A percentile compares a stretch with the other conserved stretches of the same genome.
Conservation (phyloP, 2,888 invertebrate genomes). For the Aplocera efformata region DNA sequence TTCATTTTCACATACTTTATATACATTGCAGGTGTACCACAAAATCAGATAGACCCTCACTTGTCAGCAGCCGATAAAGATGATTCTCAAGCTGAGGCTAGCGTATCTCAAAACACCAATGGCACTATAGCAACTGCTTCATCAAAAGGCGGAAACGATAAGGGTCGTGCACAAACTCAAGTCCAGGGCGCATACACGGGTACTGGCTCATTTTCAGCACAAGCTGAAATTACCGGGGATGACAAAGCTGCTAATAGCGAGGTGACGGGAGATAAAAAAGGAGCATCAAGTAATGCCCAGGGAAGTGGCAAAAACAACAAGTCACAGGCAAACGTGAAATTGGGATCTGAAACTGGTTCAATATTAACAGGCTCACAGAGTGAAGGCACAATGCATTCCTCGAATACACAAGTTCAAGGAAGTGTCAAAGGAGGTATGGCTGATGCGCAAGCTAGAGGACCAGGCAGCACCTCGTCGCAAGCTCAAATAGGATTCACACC, state of each 20-base stretch:
- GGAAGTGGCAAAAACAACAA: conserved; percentile 87
- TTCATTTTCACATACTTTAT: too few relatives aligned
- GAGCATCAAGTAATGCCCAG: conserved; percentile 88
- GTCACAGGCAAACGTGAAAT: conserved; percentile 88
- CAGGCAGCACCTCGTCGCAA: conserved; percentile 92
- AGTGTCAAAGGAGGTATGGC: conserved; percentile 91
- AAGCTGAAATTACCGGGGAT: conserved; percentile 88
- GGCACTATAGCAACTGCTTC: conserved; percentile 88
- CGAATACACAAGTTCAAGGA: conserved; percentile 89
- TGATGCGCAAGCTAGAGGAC: conserved; percentile 91
- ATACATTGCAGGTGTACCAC: conserved; percentile 53
- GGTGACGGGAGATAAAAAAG: conserved; percentile 86
- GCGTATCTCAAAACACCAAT: conserved; percentile 75
- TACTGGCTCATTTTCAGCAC: conserved; percentile 89
- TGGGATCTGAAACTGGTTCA: conserved; percentile 87
- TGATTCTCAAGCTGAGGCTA: conserved; percentile 87
- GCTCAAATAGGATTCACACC: conserved; percentile 94
- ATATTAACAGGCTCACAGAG: conserved; percentile 88
- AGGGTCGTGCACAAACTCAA: conserved; percentile 89
- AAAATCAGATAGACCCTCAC: conserved; percentile 64
- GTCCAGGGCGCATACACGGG: conserved; percentile 90
- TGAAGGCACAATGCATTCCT: conserved; percentile 87
- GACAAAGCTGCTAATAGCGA: conserved; percentile 86
- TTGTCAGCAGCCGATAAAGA: conserved; percentile 78
- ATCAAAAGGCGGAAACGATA: conserved; percentile 87